Base-by-base conservation (phyloP, 1,140 invertebrate species). In the Alviniconcha marisindica region DNA sequence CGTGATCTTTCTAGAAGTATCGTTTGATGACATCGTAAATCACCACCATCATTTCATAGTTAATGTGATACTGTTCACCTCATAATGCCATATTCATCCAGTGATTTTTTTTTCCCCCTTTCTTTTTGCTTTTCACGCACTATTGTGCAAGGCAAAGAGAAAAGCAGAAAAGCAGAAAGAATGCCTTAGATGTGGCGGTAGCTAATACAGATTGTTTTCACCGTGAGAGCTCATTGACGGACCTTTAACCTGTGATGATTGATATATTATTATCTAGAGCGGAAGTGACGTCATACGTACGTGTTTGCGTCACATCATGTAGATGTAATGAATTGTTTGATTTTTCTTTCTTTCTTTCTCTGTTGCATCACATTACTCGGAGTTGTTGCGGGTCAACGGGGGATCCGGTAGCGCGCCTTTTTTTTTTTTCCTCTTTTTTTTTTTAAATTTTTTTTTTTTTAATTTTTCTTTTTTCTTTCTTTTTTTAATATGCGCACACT, bases 1-100 rank as follows among this genome's bases (percentile, higher is more conserved):
- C 78, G 56, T 38, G 78, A 80, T 63, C 78, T 80, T 80, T 80
- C 78, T 80, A 44, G 60, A 69, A 54, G 36, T 5, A 44, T 44
- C 18, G 44, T 48, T 48, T 48, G 5, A 10, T 48, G 28, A 78
- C 51, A 54, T 77, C 28, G 21, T 40, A 71, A 36, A 40, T 33
- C 28, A 7, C 66, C 28, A 71, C 36, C 36, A 33, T 71, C 66
- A 4, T 40, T 71, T 31, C 36, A 36, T 40, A 18, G 15, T 60
- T 60, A 0, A 31, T 76, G 73, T 76, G 73, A 76, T 76, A 76
- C 40, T 51, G 14, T 54, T 76, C 73, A 76, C 31, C 42, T 38
- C 42, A n/a, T 76, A 54, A 40, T 33, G n/a, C 36, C 40, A 5
- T 74, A 38, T 74, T 12, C 12, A 33, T n/a, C 31, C 18, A n/a